Conservation (phyloP, 2,888 invertebrate species). For the Cataglyphis rosenhaueri region DNA sequence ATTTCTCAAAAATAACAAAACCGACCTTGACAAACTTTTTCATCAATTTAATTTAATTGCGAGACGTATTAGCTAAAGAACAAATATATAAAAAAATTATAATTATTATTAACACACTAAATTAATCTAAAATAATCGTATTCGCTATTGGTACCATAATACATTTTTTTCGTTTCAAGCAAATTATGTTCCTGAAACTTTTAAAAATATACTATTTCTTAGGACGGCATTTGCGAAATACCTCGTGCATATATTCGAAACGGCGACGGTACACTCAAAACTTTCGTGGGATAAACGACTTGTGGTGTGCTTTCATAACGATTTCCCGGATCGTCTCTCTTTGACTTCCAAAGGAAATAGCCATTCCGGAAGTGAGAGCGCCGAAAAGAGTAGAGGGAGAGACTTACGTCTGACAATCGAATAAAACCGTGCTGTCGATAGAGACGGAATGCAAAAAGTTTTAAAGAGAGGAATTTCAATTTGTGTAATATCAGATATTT, state of each 20-base stretch:
- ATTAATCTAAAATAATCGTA: not conserved
- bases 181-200: conserved; percentile 15
- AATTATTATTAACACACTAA: not conserved
- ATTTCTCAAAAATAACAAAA: not conserved
- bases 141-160: not conserved
- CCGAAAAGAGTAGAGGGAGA: not conserved
- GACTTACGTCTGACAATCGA: conserved; percentile 50
- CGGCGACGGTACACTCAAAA: conserved; percentile 32
- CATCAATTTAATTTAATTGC: not conserved
- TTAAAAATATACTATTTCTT: conserved; percentile 10
- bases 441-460: conserved; percentile 64
- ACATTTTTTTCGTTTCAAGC: conserved; percentile 9
- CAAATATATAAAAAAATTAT: not conserved
- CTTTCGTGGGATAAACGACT: conserved; percentile 47
- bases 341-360: conserved; percentile 27
- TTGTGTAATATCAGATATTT: conserved; percentile 73
- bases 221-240: conserved; percentile 27
- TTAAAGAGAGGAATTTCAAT: conserved; percentile 71
- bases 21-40: not conserved
- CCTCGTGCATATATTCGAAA: conserved; percentile 7
- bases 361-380: conserved; percentile 8
- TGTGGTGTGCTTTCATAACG: conserved; percentile 53
- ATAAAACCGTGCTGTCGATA: conserved; percentile 21
- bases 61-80: not conserved
- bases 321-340: conserved; percentile 25